Evolutionary conservation across 2,888 invertebrate species (phyloP).

Genomic region (Nebria brevicollis): DNA sequence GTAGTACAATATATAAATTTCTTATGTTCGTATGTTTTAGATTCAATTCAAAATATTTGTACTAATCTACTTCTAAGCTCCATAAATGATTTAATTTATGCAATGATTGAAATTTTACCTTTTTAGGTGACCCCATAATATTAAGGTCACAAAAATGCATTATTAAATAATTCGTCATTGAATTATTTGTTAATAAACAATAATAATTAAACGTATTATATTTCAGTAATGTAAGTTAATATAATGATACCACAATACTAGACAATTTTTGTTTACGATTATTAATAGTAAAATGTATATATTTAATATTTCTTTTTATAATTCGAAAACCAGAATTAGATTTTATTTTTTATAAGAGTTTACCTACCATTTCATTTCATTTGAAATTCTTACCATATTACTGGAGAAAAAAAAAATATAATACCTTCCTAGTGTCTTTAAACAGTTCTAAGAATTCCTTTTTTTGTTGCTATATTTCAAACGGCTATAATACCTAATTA

Average conservation of each 20-base stretch:
- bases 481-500: neutral
- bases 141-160: neutral
- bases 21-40: too few species aligned
- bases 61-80: too few species aligned
- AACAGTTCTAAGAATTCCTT: neutral
- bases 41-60: too few species aligned
- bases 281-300: neutral
- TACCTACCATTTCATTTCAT: neutral
- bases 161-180: neutral
- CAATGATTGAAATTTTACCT: too few species aligned
- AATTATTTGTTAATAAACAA: neutral
- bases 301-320: neutral
- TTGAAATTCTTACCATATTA: neutral
- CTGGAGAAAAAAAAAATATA: neutral
- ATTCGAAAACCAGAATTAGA: neutral
- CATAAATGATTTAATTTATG: neutral
- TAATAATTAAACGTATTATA: neutral
- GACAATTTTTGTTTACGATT: neutral
- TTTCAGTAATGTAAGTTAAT: neutral
- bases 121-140: neutral
- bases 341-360: neutral
- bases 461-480: neutral
- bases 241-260: neutral
- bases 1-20: neutral
- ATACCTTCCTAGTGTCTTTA: neutral